These are phyloP conservation scores for Rhynchopsitta pachyrhyncha DNA, from an alignment of 2,113 vertebrate species.

Conservation along the genomic window DNA sequence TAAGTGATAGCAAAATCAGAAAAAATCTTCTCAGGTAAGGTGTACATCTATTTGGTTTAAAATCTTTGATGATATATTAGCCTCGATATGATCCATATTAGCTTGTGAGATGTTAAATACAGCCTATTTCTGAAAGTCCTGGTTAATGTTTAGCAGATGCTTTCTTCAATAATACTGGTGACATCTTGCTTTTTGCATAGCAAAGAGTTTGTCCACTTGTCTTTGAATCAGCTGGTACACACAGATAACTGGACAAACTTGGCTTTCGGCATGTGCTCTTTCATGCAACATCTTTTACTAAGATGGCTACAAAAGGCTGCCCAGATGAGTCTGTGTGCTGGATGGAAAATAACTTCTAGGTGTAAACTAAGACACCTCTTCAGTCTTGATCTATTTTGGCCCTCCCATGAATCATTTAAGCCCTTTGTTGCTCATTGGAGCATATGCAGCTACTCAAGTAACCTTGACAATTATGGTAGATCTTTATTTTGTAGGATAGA, in stretches of 20 bases:
- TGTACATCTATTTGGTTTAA: slow-evolving; percentile 19
- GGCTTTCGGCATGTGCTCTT: neutral
- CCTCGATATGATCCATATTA: neutral
- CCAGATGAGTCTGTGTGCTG: neutral
- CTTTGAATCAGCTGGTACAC: neutral
- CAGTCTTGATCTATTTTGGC: neutral
- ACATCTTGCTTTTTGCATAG: neutral
- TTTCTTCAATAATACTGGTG: neutral
- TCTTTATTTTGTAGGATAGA: neutral
- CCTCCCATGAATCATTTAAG: neutral
- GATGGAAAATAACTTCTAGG: neutral
- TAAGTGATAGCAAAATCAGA: slow-evolving; percentile 14
- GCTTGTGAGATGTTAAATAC: slow-evolving; percentile 1
- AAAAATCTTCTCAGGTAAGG: slow-evolving; percentile 10
- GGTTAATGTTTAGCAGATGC: slow-evolving; percentile 1
- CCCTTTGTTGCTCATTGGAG: neutral
- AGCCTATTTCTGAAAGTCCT: slow-evolving; percentile 18
- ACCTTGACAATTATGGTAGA: neutral
- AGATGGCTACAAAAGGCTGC: neutral
- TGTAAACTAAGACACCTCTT: neutral
- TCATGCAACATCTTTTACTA: neutral
- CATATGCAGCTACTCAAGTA: neutral
- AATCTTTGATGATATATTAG: slow-evolving; percentile 20
- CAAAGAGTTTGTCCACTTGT: neutral
- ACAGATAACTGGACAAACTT: neutral